Evolutionary conservation across 2,797 vertebrate species (phyloP).

Genomic region (Acanthurus lineatus): DNA sequence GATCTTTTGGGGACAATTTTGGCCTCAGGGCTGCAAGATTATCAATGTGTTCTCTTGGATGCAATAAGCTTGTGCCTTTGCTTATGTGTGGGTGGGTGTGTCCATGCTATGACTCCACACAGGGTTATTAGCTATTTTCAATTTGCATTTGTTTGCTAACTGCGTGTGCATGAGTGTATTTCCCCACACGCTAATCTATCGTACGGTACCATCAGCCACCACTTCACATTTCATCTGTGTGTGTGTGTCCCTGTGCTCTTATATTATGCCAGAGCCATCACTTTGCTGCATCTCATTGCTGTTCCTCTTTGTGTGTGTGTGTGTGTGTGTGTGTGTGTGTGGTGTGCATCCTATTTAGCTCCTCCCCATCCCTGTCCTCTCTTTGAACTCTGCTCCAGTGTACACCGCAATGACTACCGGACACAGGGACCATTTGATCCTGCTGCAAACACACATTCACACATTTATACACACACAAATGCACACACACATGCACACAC

Average conservation of each 20-base stretch:
- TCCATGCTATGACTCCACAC: conserved; percentile 21
- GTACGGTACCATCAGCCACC: conserved; percentile 14
- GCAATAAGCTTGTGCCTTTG: conserved; percentile 20
- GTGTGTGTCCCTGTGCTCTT: conserved; percentile 28
- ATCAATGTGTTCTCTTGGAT: conserved; percentile 57
- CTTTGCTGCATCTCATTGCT: conserved; percentile 31
- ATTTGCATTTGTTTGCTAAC: conserved; percentile 31
- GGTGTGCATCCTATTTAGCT: conserved; percentile 20
- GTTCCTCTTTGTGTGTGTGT: conserved; percentile 22
- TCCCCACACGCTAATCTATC: conserved; percentile 22
- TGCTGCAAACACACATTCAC: conserved; percentile 5
- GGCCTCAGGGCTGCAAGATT: conserved; percentile 68
- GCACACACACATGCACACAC: conserved; percentile 18
- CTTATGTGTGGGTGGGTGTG: conserved; percentile 21
- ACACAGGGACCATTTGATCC: conserved; percentile 70
- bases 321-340: conserved; percentile 36
- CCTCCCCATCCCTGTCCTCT: conserved; percentile 77
- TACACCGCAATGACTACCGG: conserved; percentile 57
- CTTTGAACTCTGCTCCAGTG: conserved; percentile 78
- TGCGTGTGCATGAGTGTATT: background rate
- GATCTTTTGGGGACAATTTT: conserved; percentile 63
- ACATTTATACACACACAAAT: background rate
- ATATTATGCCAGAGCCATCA: conserved; percentile 35
- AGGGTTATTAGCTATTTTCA: conserved; percentile 26
- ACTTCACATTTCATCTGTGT: conserved; percentile 39